Conservation (phyloP, 1,140 invertebrate species). For the Asbolus verrucosus region DNA sequence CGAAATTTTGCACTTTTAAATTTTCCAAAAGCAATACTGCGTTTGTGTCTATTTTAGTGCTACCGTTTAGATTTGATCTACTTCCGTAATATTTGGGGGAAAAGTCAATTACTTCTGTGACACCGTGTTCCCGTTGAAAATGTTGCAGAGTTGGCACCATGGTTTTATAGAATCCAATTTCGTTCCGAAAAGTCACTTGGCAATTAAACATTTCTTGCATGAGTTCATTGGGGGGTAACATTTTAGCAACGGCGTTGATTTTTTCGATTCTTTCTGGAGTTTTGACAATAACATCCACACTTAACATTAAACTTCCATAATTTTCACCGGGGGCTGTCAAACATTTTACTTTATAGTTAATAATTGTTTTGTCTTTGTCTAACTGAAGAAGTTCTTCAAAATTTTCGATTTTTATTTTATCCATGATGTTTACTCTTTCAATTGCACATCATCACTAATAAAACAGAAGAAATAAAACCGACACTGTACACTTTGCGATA, state of each 20-base stretch:
- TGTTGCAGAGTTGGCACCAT: constrained; percentile 66
- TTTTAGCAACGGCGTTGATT: constrained; percentile 67
- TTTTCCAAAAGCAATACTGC: constrained; percentile 70
- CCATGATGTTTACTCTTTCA: not conserved
- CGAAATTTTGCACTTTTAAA: constrained; percentile 64
- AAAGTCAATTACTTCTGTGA: constrained; percentile 64
- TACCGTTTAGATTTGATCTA: constrained; percentile 63
- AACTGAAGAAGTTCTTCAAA: constrained; percentile 40
- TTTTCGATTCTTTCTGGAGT: constrained; percentile 62
- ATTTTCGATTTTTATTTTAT: constrained; percentile 22
- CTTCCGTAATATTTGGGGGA: constrained; percentile 67
- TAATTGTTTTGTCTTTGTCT: constrained; percentile 35
- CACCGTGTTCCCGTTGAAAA: constrained; percentile 65
- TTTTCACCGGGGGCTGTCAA: constrained; percentile 71
- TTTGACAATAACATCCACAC: constrained; percentile 58
- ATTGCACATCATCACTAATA: not conserved
- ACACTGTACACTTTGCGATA: no score
- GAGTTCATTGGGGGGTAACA: constrained; percentile 67
- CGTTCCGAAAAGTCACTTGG: constrained; percentile 68
- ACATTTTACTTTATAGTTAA: constrained; percentile 51
- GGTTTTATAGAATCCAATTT: constrained; percentile 68
- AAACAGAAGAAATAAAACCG: not conserved
- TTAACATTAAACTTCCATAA: constrained; percentile 70
- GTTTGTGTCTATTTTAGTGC: constrained; percentile 66
- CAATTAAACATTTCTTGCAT: constrained; percentile 69